phyloP scores from a whole-genome alignment of 2,888 invertebrate species.

The Temnothorax unifasciatus region DNA sequence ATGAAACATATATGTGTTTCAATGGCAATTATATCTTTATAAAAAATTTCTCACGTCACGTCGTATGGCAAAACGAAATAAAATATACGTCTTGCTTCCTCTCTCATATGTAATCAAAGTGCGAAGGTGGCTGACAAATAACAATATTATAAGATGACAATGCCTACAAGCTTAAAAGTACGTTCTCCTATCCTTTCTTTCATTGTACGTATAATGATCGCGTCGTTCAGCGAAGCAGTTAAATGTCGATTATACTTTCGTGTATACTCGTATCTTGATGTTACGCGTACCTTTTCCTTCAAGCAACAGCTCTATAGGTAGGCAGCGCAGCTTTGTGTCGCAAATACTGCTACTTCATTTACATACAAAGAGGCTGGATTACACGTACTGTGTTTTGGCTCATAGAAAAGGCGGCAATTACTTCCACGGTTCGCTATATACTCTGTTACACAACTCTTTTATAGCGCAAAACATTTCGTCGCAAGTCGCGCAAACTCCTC shows the following conservation, averaged over 20 bases:
- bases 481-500: background rate
- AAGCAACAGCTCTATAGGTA: conserved; percentile 9
- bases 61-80: background rate
- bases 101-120: conserved; percentile 12
- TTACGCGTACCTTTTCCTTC: conserved; percentile 17
- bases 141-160: conserved; percentile 7
- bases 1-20: background rate
- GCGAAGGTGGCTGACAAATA: background rate
- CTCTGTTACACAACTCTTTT: conserved; percentile 57
- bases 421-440: conserved; percentile 39
- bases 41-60: conserved; percentile 36
- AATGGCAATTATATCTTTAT: conserved; percentile 43
- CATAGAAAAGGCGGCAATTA: conserved; percentile 71
- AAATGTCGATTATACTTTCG: conserved; percentile 24
- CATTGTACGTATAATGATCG: background rate
- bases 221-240: background rate
- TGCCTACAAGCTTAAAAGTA: background rate
- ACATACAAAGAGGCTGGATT: conserved; percentile 75
- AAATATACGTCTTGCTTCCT: conserved; percentile 13
- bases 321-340: conserved; percentile 38
- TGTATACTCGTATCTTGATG: conserved; percentile 32
- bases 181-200: background rate
- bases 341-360: conserved; percentile 65
- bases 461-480: conserved; percentile 20
- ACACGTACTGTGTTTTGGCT: conserved; percentile 68